Conservation (phyloP, 2,113 vertebrate species). For the Nycticorax nycticorax region DNA sequence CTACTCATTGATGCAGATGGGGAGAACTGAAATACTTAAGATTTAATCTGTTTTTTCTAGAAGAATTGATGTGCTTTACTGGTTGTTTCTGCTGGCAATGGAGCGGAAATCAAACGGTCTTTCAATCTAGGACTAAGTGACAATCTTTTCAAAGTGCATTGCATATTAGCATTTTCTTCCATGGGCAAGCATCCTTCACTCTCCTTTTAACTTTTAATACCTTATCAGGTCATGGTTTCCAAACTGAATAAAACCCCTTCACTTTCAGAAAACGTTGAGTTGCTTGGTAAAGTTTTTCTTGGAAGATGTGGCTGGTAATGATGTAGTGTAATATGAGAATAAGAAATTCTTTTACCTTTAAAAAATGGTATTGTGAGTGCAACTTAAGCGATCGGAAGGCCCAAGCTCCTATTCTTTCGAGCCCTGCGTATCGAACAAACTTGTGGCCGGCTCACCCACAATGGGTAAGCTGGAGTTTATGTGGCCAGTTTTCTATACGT, state of each 20-base stretch:
- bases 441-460: not conserved
- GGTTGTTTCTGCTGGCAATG: not conserved
- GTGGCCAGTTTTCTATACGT: rapidly evolving
- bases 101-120: not conserved
- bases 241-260: not conserved
- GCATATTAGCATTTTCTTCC: not conserved
- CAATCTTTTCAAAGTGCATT: not conserved
- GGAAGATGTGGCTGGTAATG: not conserved
- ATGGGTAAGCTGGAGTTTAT: not conserved
- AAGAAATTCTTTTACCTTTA: not conserved
- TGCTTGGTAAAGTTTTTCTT: constrained; percentile 19
- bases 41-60: not conserved
- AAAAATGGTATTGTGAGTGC: not conserved
- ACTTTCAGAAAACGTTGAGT: not conserved
- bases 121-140: not conserved
- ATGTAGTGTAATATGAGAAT: constrained; percentile 25
- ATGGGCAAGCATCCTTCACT: not conserved
- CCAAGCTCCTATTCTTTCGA: not conserved
- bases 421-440: not conserved
- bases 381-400: not conserved
- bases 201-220: not conserved
- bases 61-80: not conserved
- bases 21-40: not conserved
- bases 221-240: not conserved
- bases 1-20: not conserved